Evolutionary conservation across 2,888 invertebrate species (phyloP).

Genomic region (Drosophila prostipennis): DNA sequence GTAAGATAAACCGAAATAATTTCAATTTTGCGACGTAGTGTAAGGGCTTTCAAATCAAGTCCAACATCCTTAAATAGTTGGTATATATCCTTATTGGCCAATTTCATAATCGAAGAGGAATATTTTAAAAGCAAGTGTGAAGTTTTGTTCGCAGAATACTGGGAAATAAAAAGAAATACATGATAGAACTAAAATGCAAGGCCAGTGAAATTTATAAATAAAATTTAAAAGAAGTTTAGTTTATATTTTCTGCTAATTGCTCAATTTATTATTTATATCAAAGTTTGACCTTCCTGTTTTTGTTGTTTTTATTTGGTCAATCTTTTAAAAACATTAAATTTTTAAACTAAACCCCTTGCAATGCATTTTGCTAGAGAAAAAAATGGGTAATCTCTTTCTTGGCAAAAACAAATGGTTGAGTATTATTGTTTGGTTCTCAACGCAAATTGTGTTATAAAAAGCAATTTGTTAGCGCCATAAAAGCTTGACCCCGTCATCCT

Average conservation of each 20-base stretch:
- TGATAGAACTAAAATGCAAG: neutral
- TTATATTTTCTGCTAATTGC: too few species aligned
- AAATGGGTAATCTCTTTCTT: slow-evolving; percentile 3
- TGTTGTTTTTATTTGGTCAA: neutral
- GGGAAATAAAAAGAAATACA: neutral
- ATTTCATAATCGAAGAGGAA: slow-evolving; percentile 5
- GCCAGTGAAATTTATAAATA: neutral
- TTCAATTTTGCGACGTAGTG: too few species aligned
- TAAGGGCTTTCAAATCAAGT: too few species aligned
- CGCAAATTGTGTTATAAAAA: slow-evolving; percentile 75
- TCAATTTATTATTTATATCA: too few species aligned
- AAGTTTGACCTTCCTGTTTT: too few species aligned
- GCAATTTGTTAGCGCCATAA: slow-evolving; percentile 77
- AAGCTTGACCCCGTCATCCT: slow-evolving; percentile 54
- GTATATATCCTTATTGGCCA: slow-evolving; percentile 5
- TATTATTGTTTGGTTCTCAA: slow-evolving; percentile 46
- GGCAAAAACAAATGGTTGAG: slow-evolving; percentile 50
- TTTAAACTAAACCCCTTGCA: neutral
- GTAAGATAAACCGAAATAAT: slow-evolving; percentile 8
- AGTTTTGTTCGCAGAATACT: neutral
- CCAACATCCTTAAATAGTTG: slow-evolving; percentile 9
- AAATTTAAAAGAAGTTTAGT: too few species aligned
- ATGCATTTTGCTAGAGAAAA: neutral
- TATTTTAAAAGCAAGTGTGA: neutral
- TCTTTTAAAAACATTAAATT: neutral